A percentile compares a stretch with the other conserved stretches of the same genome.
Conservation (phyloP, 2,888 invertebrate genomes). For the Malacosoma neustria region DNA sequence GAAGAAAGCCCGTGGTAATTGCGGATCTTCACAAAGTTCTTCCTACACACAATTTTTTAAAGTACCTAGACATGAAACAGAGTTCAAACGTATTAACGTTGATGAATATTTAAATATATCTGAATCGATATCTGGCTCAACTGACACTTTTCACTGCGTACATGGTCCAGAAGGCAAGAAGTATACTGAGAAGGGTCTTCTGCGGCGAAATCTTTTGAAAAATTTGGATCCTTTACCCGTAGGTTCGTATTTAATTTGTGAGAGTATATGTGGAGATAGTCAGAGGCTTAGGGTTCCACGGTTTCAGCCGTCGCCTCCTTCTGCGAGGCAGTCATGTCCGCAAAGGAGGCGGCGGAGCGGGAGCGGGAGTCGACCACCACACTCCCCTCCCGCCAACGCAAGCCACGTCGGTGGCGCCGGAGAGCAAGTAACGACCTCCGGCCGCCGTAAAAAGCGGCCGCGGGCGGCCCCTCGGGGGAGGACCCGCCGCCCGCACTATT, state of each 20-base stretch:
- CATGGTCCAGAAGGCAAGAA: constrained; percentile 36
- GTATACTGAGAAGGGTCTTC: constrained; percentile 33
- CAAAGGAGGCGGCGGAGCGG: no score
- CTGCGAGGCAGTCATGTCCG: no score
- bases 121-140: constrained; percentile 40
- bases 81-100: constrained; percentile 26
- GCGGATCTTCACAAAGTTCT: constrained; percentile 20
- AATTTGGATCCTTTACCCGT: constrained; percentile 34
- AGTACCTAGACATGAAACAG: constrained; percentile 17
- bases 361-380: no score
- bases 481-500: no score
- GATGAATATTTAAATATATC: constrained; percentile 31
- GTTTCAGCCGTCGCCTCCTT: no score
- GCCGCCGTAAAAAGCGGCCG: no score
- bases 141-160: constrained; percentile 35
- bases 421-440: no score
- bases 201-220: constrained; percentile 38
- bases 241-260: constrained; percentile 18
- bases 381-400: no score
- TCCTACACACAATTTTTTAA: constrained; percentile 43
- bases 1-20: constrained; percentile 24
- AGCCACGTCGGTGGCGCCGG: no score
- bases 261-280: no score
- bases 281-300: no score
- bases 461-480: no score